Evolutionary conservation across 92 coral and sea anemone species (phyloP), one percentile per base, ranked within the genome.

Genomic region (Desmophyllum pertusum): DNA sequence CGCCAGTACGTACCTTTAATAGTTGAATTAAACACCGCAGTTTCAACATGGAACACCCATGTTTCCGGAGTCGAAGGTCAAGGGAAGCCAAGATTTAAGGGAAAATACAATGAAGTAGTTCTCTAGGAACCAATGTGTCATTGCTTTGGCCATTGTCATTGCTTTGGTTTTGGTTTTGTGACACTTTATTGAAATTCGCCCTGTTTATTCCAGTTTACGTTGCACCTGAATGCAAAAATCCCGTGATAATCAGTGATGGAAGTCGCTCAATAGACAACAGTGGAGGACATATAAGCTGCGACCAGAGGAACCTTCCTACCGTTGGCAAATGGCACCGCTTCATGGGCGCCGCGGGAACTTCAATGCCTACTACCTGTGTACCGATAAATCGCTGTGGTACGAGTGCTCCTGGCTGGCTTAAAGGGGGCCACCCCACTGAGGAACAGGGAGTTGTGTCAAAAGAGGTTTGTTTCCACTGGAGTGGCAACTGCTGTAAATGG

Each of bases 391-490:
- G 40, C n/a, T 84, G 87, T 48, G 87, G 87, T 13, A 84, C 87
- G 64, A 81, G 75, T 38, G 87, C 87, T 8, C 81, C 87, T 35
- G 87, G 87, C n/a, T 84, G 87, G 87, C 81, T 84, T 1, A 21
- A 66, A 0, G 81, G 83, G 0, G 63, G 41, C 5, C 87, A 84
- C 50, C 87, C 87, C 18, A 21, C 75, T 2, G 76, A 62, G 39
- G 82, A 75, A 31, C 57, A 84, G 50, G 87, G 87, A 10, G 83
- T 62, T 8, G 87, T 84, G 65, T 31, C 81, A 17, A 33, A 76
- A 48, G 76, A 63, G 76, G 87, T 84, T 23, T 84, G 75, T n/a
- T 75, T 83, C 74, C 81, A 83, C 21, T 74, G 81, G 87, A 5
- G 13, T 0, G 18, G 27, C 41, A 61, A 42, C 30, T 63, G 81